Conservation (phyloP, 1,140 invertebrate species). For the Panagrolaimus sp. region DNA sequence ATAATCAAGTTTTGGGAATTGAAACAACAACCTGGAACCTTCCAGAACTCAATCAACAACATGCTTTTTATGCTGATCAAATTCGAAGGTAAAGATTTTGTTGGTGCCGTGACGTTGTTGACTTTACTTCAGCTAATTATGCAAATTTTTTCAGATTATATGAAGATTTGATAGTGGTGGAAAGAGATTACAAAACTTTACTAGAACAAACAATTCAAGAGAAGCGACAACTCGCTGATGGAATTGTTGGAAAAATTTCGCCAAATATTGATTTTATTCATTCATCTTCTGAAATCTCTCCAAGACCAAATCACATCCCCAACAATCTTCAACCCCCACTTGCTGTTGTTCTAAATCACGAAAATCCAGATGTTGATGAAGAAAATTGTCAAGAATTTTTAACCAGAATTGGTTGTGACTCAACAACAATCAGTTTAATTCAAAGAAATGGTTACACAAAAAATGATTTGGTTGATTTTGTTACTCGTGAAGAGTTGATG, state of each 20-base stretch:
- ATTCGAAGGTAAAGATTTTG: slow-evolving; percentile 44
- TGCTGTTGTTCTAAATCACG: neutral
- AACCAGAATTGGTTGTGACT: slow-evolving; percentile 36
- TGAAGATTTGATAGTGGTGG: slow-evolving; percentile 45
- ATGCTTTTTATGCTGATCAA: slow-evolving; percentile 34
- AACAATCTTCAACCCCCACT: neutral
- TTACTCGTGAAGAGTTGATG: slow-evolving; percentile 72
- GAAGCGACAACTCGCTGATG: slow-evolving; percentile 13
- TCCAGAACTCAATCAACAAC: slow-evolving; percentile 29
- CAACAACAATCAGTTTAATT: slow-evolving; percentile 64
- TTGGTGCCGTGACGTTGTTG: slow-evolving; percentile 9
- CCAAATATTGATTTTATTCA: neutral
- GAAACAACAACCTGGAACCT: slow-evolving; percentile 7
- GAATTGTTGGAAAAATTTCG: neutral
- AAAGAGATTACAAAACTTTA: slow-evolving; percentile 42
- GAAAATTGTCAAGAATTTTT: slow-evolving; percentile 32
- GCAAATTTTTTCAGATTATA: slow-evolving; percentile 30
- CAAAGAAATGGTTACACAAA: slow-evolving; percentile 72
- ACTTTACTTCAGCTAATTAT: no score
- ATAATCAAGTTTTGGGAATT: slow-evolving; percentile 18
- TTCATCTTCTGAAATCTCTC: neutral
- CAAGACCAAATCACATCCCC: neutral
- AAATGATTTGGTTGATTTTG: slow-evolving; percentile 71
- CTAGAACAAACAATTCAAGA: slow-evolving; percentile 37
- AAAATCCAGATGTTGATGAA: slow-evolving; percentile 24